A percentile compares a stretch with the other conserved stretches of the same genome.
phyloP scores from a whole-genome alignment of 2,113 vertebrate genomes.

The Grantiella picta region DNA sequence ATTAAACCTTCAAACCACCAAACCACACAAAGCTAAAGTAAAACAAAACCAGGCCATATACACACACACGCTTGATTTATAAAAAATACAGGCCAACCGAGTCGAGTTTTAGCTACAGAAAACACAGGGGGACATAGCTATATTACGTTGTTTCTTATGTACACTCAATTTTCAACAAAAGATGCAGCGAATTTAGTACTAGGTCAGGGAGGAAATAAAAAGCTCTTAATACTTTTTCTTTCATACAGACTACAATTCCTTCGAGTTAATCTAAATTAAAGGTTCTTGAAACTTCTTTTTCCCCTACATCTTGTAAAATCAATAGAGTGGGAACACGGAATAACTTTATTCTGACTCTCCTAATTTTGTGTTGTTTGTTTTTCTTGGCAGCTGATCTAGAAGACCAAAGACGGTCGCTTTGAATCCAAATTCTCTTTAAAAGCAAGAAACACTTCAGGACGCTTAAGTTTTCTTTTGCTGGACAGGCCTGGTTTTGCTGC shows the following conservation, averaged over 20 bases:
- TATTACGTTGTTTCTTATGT: neutral
- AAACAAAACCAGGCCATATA: neutral
- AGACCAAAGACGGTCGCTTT: neutral
- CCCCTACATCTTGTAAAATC: neutral
- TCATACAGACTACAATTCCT: neutral
- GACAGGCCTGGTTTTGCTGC: neutral
- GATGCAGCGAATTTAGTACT: neutral
- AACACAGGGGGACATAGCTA: neutral
- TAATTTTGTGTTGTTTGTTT: neutral
- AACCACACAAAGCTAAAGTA: neutral
- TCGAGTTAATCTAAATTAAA: neutral
- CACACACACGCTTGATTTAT: neutral
- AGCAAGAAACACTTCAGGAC: neutral
- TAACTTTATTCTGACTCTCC: neutral
- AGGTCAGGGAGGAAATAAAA: accelerated
- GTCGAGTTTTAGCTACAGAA: neutral
- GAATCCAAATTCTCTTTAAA: neutral
- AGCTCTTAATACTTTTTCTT: neutral
- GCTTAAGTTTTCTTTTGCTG: neutral
- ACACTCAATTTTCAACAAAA: neutral
- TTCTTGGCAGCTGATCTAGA: neutral
- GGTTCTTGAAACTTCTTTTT: accelerated
- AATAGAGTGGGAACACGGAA: neutral
- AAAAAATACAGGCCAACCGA: neutral
- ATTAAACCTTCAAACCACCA: neutral